A percentile compares a stretch with the other conserved stretches of the same genome.
These are phyloP conservation scores for Eristalis pertinax DNA, from an alignment of 2,888 invertebrate genomes.

Conservation along the genomic window DNA sequence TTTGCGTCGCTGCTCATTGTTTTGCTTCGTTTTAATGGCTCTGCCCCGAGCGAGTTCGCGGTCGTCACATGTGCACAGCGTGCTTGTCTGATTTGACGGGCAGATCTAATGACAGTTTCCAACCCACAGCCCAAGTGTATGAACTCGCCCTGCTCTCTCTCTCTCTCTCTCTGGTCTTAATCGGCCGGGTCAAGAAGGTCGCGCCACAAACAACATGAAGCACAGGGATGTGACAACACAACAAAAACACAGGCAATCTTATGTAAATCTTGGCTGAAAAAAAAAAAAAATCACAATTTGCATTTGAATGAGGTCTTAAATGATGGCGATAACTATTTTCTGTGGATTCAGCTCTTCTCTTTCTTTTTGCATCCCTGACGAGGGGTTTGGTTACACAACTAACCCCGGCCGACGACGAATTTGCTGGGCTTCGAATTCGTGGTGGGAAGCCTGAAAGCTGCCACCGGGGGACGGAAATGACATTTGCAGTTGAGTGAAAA, in stretches of 20 bases:
- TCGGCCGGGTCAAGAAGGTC: conserved; percentile 56
- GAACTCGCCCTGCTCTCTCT: conserved; percentile 49
- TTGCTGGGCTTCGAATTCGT: not conserved
- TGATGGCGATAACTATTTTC: conserved; percentile 26
- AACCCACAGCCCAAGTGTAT: conserved; percentile 22
- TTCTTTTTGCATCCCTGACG: not conserved
- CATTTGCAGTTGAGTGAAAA: not conserved
- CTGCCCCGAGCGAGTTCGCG: conserved; percentile 9
- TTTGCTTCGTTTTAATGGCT: conserved; percentile 17
- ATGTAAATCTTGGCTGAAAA: conserved; percentile 45
- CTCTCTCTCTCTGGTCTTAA: conserved; percentile 29
- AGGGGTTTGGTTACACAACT: conserved; percentile 15
- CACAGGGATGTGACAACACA: not conserved
- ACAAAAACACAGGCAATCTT: conserved; percentile 35
- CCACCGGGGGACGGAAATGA: not conserved
- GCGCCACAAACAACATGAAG: conserved; percentile 1
- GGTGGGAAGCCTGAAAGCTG: not conserved
- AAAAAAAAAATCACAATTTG: conserved; percentile 47
- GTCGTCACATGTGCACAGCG: no score
- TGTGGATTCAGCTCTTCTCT: conserved; percentile 28
- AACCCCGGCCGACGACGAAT: not conserved
- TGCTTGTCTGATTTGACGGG: conserved; percentile 43
- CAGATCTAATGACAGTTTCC: conserved; percentile 41
- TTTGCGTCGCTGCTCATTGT: not conserved
- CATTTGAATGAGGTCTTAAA: conserved; percentile 56